Base-by-base conservation (phyloP, 2,888 invertebrate genomes). In the Meteorus cinctellus region DNA sequence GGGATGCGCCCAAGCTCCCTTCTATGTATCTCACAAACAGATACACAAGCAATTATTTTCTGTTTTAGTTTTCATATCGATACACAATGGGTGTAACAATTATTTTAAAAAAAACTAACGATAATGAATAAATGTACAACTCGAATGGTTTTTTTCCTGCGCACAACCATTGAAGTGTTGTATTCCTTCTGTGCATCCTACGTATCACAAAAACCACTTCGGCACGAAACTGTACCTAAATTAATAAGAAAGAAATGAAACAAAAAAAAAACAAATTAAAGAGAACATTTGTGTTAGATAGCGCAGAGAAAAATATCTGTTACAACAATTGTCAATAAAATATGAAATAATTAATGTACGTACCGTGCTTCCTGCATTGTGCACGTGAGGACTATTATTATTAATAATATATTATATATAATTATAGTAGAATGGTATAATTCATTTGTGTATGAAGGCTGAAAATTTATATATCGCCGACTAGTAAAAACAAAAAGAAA, bases 151-250 rank as follows among this genome's bases (percentile, higher is more conserved):
- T 19, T 51, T 19, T 55, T 41, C 12, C 12, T 55, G 19, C 55
- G 55, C 19, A 55, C 8, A 34, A 62, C 27, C 14, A 27, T 29
- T 36, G 14, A n/a, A 66, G 62, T 63, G 66, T 71, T 76, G 75
- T 77, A 76, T 73, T 76, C 73, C 72, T 81, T 65, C 19, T 65
- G 36, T 65, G n/a, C 36, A 34, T 63, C 81, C 81, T 81, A 82
- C 81, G 81, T 83, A 80, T 84, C 82, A 85, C 86, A 87, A 87
- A 83, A 86, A 87, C 84, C 85, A 87, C 82, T 81, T 83, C 87
- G 55, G 86, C 86, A 88, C 85, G 86, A 86, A 85, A 83, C 80
- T 83, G 87, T 86, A 88, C 87, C 87, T 87, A 87, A 85, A 83
- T 85, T 29, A 59, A 24, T 31, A 36, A 31, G 55, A 59, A 41